These are phyloP conservation scores for Hemicentrotus pulcherrimus DNA, from an alignment of 35 echinoderm and acorn worm genomes.

Conservation along the genomic window DNA sequence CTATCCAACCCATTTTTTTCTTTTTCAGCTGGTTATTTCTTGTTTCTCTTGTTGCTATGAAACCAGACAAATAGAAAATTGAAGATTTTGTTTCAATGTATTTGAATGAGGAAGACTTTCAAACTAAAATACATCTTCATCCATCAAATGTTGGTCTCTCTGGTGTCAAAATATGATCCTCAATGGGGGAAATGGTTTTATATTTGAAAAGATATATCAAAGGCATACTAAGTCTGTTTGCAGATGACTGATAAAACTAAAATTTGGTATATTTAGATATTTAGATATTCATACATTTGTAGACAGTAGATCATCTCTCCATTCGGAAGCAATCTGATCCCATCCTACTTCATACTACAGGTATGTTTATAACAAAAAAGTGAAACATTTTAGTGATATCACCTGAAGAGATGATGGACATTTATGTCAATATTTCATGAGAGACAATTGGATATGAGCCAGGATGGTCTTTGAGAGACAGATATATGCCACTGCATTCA, in stretches of 20 bases:
- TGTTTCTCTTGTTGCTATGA: not conserved
- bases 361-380: not conserved
- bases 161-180: not conserved
- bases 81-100: not conserved
- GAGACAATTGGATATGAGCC: not conserved
- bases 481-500: no score
- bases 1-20: not conserved
- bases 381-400: not conserved
- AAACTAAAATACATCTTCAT: not conserved
- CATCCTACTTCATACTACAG: not conserved
- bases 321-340: not conserved
- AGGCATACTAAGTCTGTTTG: no score
- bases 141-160: not conserved
- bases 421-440: not conserved
- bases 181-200: no score
- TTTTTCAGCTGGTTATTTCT: not conserved
- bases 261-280: no score
- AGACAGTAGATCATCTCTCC: not conserved
- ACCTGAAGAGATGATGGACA: not conserved
- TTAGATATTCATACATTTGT: no score
- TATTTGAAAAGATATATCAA: no score
- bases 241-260: no score
- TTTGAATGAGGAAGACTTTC: no score
- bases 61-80: not conserved
- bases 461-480: not conserved